Evolutionary conservation across 2,113 vertebrate genomes (phyloP).

Genomic region (Ellobius talpinus): DNA sequence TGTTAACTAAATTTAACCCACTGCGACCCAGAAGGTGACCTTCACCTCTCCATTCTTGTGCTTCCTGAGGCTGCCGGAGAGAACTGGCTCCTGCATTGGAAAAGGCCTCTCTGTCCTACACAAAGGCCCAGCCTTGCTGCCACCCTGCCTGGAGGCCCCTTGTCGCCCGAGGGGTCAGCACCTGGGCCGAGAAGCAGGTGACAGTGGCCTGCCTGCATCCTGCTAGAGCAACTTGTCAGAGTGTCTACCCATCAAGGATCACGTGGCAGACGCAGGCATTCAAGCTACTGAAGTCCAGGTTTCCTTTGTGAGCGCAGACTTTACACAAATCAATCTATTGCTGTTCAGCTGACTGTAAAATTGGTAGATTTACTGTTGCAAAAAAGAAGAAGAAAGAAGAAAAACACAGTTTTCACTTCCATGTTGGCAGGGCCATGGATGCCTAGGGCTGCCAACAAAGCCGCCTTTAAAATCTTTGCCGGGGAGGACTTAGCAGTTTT

Average conservation of each 20-base stretch:
- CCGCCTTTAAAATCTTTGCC: slow-evolving; percentile 87
- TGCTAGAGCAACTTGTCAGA: slow-evolving; percentile 86
- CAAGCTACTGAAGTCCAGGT: slow-evolving; percentile 92
- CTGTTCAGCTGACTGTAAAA: slow-evolving; percentile 98
- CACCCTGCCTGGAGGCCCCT: slow-evolving; percentile 85
- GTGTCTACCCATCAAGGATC: slow-evolving; percentile 85
- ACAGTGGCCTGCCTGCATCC: slow-evolving; percentile 85
- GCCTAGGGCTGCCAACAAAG: slow-evolving; percentile 87
- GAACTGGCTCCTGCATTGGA: slow-evolving; percentile 84
- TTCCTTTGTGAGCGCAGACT: slow-evolving; percentile 91
- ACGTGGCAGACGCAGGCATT: slow-evolving; percentile 88
- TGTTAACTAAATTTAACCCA: slow-evolving; percentile 91
- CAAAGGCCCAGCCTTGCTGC: slow-evolving; percentile 87
- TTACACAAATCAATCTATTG: slow-evolving; percentile 97
- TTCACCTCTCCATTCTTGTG: slow-evolving; percentile 89
- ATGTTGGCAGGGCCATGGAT: slow-evolving; percentile 87
- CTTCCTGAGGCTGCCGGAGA: slow-evolving; percentile 88
- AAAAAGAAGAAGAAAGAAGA: slow-evolving; percentile 84
- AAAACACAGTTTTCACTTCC: slow-evolving; percentile 84
- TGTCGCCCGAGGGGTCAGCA: slow-evolving; percentile 88
- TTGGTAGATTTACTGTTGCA: slow-evolving; percentile 93
- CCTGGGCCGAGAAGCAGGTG: slow-evolving; percentile 93
- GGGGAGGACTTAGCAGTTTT: slow-evolving; percentile 84
- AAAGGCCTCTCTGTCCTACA: slow-evolving; percentile 87
- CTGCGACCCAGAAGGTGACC: slow-evolving; percentile 86